These are phyloP conservation scores for Fringilla coelebs DNA, from an alignment of 2,797 vertebrate species.

Conservation along the genomic window DNA sequence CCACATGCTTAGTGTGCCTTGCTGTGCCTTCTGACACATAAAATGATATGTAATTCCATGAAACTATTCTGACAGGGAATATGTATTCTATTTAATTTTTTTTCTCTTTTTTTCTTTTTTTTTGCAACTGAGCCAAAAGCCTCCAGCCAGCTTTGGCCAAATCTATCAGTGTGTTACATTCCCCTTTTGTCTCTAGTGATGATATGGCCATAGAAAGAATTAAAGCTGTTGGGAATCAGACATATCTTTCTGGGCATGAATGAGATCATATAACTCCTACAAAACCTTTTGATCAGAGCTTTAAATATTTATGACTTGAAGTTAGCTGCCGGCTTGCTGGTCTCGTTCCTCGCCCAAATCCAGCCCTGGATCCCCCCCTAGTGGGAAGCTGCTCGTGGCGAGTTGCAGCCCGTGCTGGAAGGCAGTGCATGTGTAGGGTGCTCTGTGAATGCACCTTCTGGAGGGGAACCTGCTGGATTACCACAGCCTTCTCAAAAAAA, in stretches of 20 bases:
- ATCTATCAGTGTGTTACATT: not conserved
- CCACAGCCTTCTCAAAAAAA: not conserved
- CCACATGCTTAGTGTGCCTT: not conserved
- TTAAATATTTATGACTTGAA: not conserved
- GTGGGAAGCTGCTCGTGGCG: not conserved
- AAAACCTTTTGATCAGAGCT: not conserved
- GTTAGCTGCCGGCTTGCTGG: not conserved
- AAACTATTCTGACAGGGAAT: not conserved
- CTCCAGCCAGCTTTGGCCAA: not conserved
- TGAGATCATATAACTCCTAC: not conserved
- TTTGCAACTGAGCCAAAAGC: not conserved
- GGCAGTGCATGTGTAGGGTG: fast-evolving
- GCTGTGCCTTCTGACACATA: not conserved
- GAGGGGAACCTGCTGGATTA: not conserved
- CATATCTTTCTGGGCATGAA: not conserved
- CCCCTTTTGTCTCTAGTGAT: not conserved
- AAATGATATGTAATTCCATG: not conserved
- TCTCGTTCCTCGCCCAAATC: not conserved
- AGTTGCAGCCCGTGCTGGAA: not conserved
- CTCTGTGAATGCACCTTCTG: not conserved
- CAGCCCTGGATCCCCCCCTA: conserved; percentile 28
- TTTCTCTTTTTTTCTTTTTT: not conserved
- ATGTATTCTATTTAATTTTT: not conserved
- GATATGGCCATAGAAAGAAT: not conserved
- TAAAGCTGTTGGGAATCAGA: not conserved